Base-by-base conservation (phyloP, 2,113 vertebrate genomes). In the Aspiorhynchus laticeps region DNA sequence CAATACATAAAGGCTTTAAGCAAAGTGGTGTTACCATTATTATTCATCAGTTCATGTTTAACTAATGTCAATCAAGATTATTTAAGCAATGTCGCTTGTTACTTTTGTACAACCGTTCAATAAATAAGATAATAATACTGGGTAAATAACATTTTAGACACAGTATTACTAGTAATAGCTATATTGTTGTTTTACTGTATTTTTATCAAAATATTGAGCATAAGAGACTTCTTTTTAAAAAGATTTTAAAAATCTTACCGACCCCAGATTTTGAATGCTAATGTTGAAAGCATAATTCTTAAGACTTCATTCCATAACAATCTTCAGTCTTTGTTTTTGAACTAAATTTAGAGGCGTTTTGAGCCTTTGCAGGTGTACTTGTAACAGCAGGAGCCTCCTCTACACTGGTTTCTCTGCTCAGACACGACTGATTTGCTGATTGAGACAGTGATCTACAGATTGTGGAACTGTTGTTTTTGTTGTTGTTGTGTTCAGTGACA, bases 391-490 rank as follows among this genome's bases (percentile, higher is more conserved):
- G 17, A 48, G 63, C 17, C 2, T 46, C 26, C 41, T 67, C 36
- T 63, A 31, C 61, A 3, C 15, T 48, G 41, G 78, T 36, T 80
- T 61, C 21, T n/a, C 33, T 80, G 41, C n/a, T 48, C 15, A 33
- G 56, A 81, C 56, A 78, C 0, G 33, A 24, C 24, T 26, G 31
- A 51, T 51, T 67, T 59, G 33, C 51, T 36, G 46, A 59, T 84
- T 31, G 51, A 69, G 38, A 41, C 12, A 21, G 17, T 0, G 15
- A 56, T 38, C 24, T 38, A 56, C 79, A 77, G 86, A 85, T 53
- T 83, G 56, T 75, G 17, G 69, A 43, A 53, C 43, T 59, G 67
- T 43, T 69, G 71, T 85, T 86, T 63, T 51, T 51, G 80, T 78
- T 86, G 53, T 78, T 28, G 31, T 46, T 26, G 10, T 77, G 14